Conservation (phyloP, 1,140 invertebrate genomes). For the Brachystomella parvula region DNA sequence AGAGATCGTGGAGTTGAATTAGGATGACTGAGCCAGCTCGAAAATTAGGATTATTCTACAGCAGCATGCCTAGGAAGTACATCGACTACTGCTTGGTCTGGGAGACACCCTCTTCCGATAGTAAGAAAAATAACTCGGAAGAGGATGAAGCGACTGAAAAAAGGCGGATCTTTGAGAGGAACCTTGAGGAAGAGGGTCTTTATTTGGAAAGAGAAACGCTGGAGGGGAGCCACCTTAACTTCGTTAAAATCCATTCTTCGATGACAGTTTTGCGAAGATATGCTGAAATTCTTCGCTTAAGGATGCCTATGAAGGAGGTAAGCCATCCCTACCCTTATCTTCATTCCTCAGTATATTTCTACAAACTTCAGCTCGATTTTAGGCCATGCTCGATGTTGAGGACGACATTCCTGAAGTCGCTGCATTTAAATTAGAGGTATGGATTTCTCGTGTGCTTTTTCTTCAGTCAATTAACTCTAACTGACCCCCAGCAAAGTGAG, state of each 20-base stretch:
- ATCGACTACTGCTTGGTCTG: conserved; percentile 63
- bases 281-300: conserved; percentile 84
- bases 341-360: too few relatives aligned
- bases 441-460: too few relatives aligned
- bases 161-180: conserved; percentile 41
- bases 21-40: too few relatives aligned
- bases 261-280: conserved; percentile 75
- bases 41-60: too few relatives aligned
- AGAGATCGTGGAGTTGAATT: too few relatives aligned
- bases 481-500: too few relatives aligned
- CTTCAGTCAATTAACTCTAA: too few relatives aligned
- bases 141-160: conserved; percentile 34
- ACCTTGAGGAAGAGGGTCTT: conserved; percentile 43
- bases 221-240: conserved; percentile 41
- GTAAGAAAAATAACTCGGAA: not conserved
- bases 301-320: conserved; percentile 89
- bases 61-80: conserved; percentile 45
- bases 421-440: too few relatives aligned
- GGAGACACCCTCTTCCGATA: conserved; percentile 14
- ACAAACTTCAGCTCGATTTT: too few relatives aligned
- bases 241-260: conserved; percentile 77
- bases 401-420: too few relatives aligned
- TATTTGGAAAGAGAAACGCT: conserved; percentile 41
- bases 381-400: too few relatives aligned
- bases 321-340: not conserved